Evolutionary conservation across 2,113 vertebrate genomes (phyloP).

Genomic region (Callionymus lyra): DNA sequence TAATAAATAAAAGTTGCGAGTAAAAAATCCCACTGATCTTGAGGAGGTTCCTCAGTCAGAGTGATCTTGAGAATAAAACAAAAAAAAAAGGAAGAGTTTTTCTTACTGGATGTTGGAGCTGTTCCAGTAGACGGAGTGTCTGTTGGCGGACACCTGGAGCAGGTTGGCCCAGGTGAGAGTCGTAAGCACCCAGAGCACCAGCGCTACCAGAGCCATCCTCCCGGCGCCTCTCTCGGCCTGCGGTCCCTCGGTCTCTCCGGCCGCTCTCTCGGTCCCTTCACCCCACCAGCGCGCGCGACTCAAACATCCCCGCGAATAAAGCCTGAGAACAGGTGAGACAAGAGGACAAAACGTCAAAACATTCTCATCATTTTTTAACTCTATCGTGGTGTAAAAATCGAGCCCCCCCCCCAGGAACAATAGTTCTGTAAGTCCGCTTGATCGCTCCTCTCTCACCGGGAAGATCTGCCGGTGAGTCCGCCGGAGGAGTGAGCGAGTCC

Average conservation of each 20-base stretch:
- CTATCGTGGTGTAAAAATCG: conserved; percentile 35
- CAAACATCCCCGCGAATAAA: conserved; percentile 63
- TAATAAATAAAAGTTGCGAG: too few species aligned
- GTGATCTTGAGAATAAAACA: too few species aligned
- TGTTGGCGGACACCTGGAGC: conserved; percentile 71
- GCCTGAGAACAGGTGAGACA: conserved; percentile 37
- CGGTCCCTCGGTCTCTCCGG: conserved; percentile 33
- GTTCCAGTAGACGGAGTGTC: conserved; percentile 91
- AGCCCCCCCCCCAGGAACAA: conserved; percentile 12
- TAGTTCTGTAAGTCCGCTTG: too few species aligned
- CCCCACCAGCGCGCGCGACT: conserved; percentile 49
- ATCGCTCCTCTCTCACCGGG: conserved; percentile 38
- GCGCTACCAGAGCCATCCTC: conserved; percentile 68
- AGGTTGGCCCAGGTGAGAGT: conserved; percentile 69
- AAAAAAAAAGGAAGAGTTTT: not conserved
- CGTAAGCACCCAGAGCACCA: conserved; percentile 64
- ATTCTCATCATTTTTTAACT: conserved; percentile 36
- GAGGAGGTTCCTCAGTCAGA: not conserved
- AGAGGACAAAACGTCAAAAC: conserved; percentile 20
- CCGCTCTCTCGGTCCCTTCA: conserved; percentile 49
- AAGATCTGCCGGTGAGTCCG: conserved; percentile 33
- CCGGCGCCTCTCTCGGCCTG: conserved; percentile 37
- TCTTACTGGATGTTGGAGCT: conserved; percentile 91
- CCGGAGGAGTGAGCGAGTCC: conserved; percentile 22
- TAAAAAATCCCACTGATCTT: too few species aligned